Evolutionary conservation across 2,113 vertebrate genomes (phyloP).

Genomic region (Anhinga rufa): DNA sequence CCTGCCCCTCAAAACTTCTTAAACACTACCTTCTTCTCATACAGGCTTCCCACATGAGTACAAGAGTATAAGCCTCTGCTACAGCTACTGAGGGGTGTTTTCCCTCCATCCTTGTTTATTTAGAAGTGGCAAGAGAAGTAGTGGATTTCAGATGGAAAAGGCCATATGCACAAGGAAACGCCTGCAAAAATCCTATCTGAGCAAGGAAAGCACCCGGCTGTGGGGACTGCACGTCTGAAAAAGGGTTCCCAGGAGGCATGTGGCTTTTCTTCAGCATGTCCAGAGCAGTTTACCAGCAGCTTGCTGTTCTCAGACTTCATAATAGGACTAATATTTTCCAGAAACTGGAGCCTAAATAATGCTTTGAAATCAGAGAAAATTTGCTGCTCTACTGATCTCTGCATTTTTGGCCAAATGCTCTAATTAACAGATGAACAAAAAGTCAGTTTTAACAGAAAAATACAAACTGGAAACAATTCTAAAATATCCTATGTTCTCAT

Average conservation of each 20-base stretch:
- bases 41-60: neutral
- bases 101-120: neutral
- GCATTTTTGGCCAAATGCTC: neutral
- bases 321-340: neutral
- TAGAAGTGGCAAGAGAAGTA: neutral
- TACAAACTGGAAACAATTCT: neutral
- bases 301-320: neutral
- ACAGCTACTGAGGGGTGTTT: neutral
- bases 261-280: neutral
- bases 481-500: neutral
- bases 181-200: neutral
- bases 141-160: neutral
- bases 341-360: neutral
- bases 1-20: neutral
- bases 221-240: neutral
- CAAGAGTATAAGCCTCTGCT: neutral
- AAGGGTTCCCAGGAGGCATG: neutral
- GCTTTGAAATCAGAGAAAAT: neutral
- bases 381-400: neutral
- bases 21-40: accelerated
- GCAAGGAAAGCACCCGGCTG: neutral
- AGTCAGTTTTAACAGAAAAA: neutral
- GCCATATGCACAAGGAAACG: neutral
- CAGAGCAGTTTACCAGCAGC: neutral
- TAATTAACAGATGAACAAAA: neutral